Conservation (phyloP, 2,113 vertebrate species). For the Megaceryle torquata region DNA sequence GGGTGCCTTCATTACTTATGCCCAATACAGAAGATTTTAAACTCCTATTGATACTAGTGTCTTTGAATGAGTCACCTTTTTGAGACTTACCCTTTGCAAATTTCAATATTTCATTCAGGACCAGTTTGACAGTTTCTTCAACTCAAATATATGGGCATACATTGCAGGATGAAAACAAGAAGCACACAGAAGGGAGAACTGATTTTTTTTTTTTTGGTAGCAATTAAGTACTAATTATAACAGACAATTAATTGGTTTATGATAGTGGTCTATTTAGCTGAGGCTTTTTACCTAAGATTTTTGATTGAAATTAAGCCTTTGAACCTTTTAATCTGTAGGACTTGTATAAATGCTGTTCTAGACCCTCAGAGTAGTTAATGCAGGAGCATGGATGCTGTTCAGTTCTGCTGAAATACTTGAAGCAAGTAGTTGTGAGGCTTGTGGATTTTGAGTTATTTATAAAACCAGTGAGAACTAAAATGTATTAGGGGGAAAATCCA, state of each 20-base stretch:
- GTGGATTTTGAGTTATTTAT: neutral
- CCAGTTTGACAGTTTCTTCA: neutral
- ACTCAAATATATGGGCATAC: neutral
- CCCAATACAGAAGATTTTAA: neutral
- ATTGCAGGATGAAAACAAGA: neutral
- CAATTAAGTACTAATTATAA: neutral
- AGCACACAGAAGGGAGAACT: neutral
- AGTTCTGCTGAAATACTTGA: neutral
- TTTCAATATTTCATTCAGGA: neutral
- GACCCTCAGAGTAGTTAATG: neutral
- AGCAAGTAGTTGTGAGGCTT: neutral
- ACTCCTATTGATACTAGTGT: neutral
- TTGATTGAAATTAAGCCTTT: neutral
- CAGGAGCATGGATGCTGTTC: neutral
- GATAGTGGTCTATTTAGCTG: neutral
- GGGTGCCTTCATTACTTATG: neutral
- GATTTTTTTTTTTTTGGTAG: neutral
- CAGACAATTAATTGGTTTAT: neutral
- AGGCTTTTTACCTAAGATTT: neutral
- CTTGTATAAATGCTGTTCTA: neutral
- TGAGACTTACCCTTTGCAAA: neutral
- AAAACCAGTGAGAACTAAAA: neutral
- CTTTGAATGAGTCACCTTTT: neutral
- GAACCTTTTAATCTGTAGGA: neutral
- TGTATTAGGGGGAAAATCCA: neutral